Base-by-base conservation (phyloP, 2,888 invertebrate species). In the Hemithea aestivaria region DNA sequence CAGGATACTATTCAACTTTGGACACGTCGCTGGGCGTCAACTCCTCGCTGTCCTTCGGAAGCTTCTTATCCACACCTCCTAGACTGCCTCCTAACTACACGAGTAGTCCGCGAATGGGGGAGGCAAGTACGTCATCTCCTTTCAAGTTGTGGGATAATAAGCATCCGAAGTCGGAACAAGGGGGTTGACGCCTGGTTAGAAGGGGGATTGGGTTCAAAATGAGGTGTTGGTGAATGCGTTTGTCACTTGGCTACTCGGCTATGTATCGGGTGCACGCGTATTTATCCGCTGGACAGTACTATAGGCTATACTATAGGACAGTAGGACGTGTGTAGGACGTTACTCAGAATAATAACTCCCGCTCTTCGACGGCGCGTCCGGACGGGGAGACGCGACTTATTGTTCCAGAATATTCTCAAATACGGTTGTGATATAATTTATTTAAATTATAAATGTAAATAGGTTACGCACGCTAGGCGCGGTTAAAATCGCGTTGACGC, bases 1-100 rank as follows among this genome's bases (percentile, higher is more conserved):
- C 87, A 46, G 88, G 88, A 46, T 88, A 87, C 70, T 88, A 81
- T 70, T 88, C 87, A 50, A 78, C 83, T 30, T 63, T 87, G 58
- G 88, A 87, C 59, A 58, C 82, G 48, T 85, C 85, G 42, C 71
- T 85, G 36, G 84, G 87, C 51, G 77, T 84, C 73, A 84, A 85
- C 71, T 85, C 87, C 53, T 84, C 85, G 7, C 45, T 87, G 40
- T 83, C 84, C 22, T 87, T 83, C 53, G 80, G 85, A 10, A 84
- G 84, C 46, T 87, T 87, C 51, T 54, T 87, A 10, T 79, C 85
- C 0, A 75, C 81, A 0, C 82, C 85, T 3, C 67, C 82, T 8
- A 69, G 87, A 9, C 52, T 85, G 27, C 78, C 78, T 11, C 64
- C 83, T 7, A 81, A 73, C 45, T 87, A 78, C 48, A 83, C 87